These are phyloP conservation scores for Diadophis punctatus DNA, from an alignment of 2,113 vertebrate species.

Conservation along the genomic window DNA sequence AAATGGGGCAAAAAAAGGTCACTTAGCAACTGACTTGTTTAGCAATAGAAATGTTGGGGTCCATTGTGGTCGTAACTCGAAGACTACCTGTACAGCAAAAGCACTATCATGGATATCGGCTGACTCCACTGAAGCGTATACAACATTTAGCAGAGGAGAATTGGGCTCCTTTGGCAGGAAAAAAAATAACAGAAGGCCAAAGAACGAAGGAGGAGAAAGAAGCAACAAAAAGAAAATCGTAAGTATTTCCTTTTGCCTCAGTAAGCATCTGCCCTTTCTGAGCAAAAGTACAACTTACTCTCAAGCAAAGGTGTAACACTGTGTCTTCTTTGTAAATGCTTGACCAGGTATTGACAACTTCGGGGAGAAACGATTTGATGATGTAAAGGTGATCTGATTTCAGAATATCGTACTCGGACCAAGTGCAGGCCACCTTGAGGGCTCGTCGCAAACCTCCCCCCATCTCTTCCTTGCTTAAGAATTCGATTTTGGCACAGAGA, in stretches of 20 bases:
- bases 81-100: background rate
- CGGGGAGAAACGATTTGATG: slow-evolving; percentile 96
- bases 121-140: background rate
- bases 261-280: background rate
- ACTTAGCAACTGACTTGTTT: background rate
- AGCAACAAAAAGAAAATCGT: too few relatives aligned
- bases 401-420: slow-evolving; percentile 95
- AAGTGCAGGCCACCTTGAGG: slow-evolving; percentile 94
- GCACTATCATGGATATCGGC: background rate
- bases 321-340: slow-evolving; percentile 97
- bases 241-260: background rate
- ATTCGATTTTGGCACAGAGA: slow-evolving; percentile 96
- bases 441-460: slow-evolving; percentile 91
- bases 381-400: slow-evolving; percentile 96
- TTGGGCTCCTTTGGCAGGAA: background rate
- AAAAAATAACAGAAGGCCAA: background rate
- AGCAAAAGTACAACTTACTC: slow-evolving; percentile 73
- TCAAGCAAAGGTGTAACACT: slow-evolving; percentile 95
- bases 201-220: background rate
- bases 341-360: slow-evolving; percentile 95
- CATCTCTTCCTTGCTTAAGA: slow-evolving; percentile 98
- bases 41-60: background rate
- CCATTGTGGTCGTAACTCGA: background rate
- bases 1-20: background rate
- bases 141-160: background rate